phyloP scores from a whole-genome alignment of 2,113 vertebrate species.

The Siniperca chuatsi region DNA sequence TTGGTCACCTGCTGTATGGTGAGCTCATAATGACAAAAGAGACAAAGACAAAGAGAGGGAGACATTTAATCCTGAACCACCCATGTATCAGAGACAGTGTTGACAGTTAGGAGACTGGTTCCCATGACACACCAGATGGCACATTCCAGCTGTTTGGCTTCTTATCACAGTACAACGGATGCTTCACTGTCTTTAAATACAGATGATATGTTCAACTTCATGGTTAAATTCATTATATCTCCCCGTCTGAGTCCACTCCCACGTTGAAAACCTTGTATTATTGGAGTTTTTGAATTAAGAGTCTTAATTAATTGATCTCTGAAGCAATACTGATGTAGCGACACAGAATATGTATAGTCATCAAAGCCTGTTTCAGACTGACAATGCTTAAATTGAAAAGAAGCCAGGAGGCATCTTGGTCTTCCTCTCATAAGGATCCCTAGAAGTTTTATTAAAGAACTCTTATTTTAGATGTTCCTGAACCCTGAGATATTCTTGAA shows the following conservation, averaged over 20 bases:
- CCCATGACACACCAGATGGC: conserved; percentile 19
- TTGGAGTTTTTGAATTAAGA: neutral
- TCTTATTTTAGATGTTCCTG: neutral
- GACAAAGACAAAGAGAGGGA: neutral
- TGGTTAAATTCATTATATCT: neutral
- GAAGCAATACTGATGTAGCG: neutral
- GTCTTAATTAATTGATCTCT: conserved; percentile 16
- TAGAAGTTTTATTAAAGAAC: neutral
- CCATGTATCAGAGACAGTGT: neutral
- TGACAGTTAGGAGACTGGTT: neutral
- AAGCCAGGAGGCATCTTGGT: neutral
- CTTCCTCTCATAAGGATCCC: neutral
- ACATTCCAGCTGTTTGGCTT: conserved; percentile 34
- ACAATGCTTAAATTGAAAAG: neutral
- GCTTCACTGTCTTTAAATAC: neutral
- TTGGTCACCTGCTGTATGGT: neutral
- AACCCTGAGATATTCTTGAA: neutral
- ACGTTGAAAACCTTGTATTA: neutral
- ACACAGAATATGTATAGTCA: neutral
- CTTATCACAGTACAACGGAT: neutral
- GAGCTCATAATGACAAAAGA: neutral
- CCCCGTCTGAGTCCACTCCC: neutral
- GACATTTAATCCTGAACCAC: conserved; percentile 6
- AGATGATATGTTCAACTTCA: neutral
- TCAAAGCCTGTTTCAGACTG: neutral